Conservation (phyloP, 2,888 invertebrate genomes). For the Cephalotes varians region DNA sequence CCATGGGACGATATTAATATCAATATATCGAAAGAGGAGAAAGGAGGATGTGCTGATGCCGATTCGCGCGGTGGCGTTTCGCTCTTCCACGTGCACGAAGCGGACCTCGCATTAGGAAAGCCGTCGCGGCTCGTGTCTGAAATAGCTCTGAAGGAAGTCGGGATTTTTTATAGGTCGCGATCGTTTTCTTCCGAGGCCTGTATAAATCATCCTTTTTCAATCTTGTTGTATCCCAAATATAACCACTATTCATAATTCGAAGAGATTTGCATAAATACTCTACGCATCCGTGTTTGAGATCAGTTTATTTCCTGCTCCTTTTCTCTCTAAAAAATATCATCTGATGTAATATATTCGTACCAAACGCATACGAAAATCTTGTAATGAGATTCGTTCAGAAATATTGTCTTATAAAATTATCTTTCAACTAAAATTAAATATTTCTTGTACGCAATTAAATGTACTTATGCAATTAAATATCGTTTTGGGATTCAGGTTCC, state of each 20-base stretch:
- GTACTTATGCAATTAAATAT: too few species aligned
- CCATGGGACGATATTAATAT: slow-evolving; percentile 77
- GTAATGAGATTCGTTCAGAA: background rate
- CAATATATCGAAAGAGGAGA: slow-evolving; percentile 69
- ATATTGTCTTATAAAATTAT: background rate
- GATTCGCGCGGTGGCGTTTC: slow-evolving; percentile 22
- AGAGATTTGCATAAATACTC: slow-evolving; percentile 13
- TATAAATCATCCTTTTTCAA: slow-evolving; percentile 23
- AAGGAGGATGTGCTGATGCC: slow-evolving; percentile 45
- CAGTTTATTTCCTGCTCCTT: background rate
- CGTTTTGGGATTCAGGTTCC: background rate
- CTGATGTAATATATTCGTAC: background rate
- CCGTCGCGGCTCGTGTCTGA: slow-evolving; percentile 17
- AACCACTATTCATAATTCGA: slow-evolving; percentile 12
- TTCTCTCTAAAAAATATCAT: background rate
- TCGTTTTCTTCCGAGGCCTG: background rate
- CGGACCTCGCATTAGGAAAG: slow-evolving; percentile 44
- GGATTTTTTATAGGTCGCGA: slow-evolving; percentile 10
- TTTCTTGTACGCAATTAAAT: background rate
- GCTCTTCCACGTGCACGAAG: slow-evolving; percentile 5
- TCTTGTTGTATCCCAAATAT: background rate
- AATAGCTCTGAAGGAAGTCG: slow-evolving; percentile 37
- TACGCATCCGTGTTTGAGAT: background rate
- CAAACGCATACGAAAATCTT: background rate
- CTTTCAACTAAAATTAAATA: slow-evolving; percentile 4